Evolutionary conservation across 1,140 invertebrate species (phyloP), one percentile per base, ranked within the genome.

Genomic region (Anagrus nilaparvatae): DNA sequence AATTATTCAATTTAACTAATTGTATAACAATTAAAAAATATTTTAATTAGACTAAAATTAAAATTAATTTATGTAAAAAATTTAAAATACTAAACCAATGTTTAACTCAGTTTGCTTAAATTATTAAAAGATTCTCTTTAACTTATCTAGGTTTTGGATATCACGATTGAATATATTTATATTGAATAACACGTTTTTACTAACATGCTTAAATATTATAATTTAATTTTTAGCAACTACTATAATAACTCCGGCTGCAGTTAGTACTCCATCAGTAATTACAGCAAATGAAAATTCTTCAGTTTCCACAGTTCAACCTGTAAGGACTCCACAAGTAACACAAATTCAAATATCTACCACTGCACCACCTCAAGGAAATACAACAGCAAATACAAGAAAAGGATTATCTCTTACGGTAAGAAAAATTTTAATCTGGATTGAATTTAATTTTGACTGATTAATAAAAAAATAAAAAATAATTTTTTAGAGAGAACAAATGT

Each of bases 401-500:
- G 84, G 82, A 17, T 67, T 91, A 2, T 87, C 85, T 20, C 73
- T 91, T 24, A 90, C 87, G 60, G 86, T 90, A 65, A 70, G 63
- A 17, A 29, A 59, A 42, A 16, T 32, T 41, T 47, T 9, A 28
- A 13, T 27, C 39, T 43, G 29, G 17, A 21, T 38, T n/a, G n/a
- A n/a, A 9, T 43, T 21, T 31, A 9, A 48, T 43, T 45, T 10
- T 28, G 8, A 14, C 29, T 37, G 31, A 8, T 31, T 32, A 16
- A n/a, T 43, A 32, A 35, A 46, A 32, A 35, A 20, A 39, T 27
- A 27, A 19, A 18, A 37, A 35, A 40, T 47, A 41, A 60, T 58
- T 49, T 71, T 67, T 30, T 60, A 85, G 82, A 82, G 87, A 60
- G 92, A 96, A 64, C 91, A 96, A 80, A 94, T 97, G 80, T 70